A percentile compares a stretch with the other conserved stretches of the same genome.
Evolutionary conservation across 2,797 vertebrate genomes (phyloP).

Genomic region (Gastrophryne carolinensis): DNA sequence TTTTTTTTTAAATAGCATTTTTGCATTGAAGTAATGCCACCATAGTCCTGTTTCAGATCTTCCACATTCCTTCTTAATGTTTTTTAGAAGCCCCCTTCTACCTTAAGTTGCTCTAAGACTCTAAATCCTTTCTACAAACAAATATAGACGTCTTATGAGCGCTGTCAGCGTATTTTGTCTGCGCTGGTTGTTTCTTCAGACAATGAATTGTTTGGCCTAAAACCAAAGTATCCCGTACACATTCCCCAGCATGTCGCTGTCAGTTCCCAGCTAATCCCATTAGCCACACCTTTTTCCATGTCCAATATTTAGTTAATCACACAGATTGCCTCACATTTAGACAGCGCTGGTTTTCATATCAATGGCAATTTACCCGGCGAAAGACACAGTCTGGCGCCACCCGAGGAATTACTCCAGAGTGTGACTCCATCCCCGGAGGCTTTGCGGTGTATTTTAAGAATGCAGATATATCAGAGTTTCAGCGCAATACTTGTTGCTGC

Average conservation of each 20-base stretch:
- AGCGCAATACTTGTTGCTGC: slow-evolving; percentile 64
- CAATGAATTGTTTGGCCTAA: neutral
- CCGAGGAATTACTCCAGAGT: slow-evolving; percentile 61
- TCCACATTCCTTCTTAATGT: too few species aligned
- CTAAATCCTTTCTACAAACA: neutral
- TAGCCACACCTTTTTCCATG: neutral
- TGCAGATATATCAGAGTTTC: slow-evolving; percentile 61
- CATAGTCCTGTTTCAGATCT: too few species aligned
- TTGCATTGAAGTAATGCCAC: too few species aligned
- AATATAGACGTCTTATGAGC: neutral
- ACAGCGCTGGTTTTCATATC: slow-evolving; percentile 41
- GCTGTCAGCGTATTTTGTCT: neutral
- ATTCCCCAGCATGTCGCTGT: neutral
- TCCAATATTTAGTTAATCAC: slow-evolving; percentile 51
- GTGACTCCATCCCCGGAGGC: slow-evolving; percentile 62
- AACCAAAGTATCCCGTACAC: neutral
- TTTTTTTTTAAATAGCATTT: neutral
- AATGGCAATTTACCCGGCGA: slow-evolving; percentile 33
- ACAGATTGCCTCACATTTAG: slow-evolving; percentile 46
- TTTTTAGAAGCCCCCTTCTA: too few species aligned
- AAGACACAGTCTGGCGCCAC: slow-evolving; percentile 68
- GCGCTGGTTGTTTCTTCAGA: neutral
- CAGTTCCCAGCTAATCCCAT: neutral
- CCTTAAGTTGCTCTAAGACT: too few species aligned
- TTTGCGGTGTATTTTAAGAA: slow-evolving; percentile 70